A percentile compares a stretch with the other conserved stretches of the same genome.
Conservation (phyloP, 2,797 vertebrate genomes). For the Galago senegalensis region DNA sequence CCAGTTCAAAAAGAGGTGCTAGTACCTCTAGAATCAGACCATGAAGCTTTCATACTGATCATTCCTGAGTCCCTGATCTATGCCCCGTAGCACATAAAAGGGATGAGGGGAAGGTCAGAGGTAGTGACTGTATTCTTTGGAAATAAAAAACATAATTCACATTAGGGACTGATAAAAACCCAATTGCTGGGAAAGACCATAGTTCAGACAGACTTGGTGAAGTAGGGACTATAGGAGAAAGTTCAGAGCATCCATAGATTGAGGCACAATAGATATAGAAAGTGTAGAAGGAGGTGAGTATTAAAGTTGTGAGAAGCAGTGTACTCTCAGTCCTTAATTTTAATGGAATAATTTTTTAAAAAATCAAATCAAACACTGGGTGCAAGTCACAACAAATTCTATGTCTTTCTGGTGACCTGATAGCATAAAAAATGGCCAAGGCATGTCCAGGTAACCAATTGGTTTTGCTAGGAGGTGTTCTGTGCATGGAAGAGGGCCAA, state of each 20-base stretch:
- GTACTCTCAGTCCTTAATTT: conserved; percentile 66
- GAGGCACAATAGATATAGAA: conserved; percentile 51
- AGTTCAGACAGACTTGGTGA: conserved; percentile 52
- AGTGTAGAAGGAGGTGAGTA: conserved; percentile 53
- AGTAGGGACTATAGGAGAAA: background rate
- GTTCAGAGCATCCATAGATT: conserved; percentile 32
- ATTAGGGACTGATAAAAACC: conserved; percentile 66
- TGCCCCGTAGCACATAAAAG: conserved; percentile 11
- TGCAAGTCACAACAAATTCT: conserved; percentile 41
- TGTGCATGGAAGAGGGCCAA: background rate
- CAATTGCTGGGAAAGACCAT: conserved; percentile 50
- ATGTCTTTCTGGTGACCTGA: conserved; percentile 37
- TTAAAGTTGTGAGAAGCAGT: conserved; percentile 35
- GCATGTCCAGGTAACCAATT: background rate
- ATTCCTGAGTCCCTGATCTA: conserved; percentile 44
- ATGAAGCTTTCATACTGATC: conserved; percentile 30
- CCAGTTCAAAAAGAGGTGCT: conserved; percentile 45
- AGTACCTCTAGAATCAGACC: conserved; percentile 11
- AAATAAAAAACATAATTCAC: conserved; percentile 70
- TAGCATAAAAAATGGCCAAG: conserved; percentile 43
- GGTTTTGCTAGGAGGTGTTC: background rate
- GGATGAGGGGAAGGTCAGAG: background rate
- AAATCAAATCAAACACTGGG: conserved; percentile 49
- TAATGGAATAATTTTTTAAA: conserved; percentile 43
- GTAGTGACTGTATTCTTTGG: conserved; percentile 65